Evolutionary conservation across 2,888 invertebrate genomes (phyloP).

Genomic region (Meganola albula): DNA sequence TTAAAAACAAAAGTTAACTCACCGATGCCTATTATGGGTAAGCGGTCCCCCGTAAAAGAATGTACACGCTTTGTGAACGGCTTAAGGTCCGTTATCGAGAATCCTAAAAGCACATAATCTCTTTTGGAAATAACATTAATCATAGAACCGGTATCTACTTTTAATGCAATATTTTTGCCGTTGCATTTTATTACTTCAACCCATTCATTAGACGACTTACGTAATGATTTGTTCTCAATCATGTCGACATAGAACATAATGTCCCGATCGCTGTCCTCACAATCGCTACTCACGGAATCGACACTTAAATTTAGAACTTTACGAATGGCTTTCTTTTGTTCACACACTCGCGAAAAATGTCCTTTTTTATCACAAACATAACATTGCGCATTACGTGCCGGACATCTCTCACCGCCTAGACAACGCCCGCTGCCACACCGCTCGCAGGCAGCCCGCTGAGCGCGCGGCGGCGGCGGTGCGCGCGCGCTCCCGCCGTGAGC

Average conservation of each 20-base stretch:
- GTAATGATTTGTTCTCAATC: conserved; percentile 1
- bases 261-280: conserved; percentile 2
- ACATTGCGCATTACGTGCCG: neutral
- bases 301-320: conserved; percentile 5
- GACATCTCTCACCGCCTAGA: conserved; percentile 2
- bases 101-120: neutral
- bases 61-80: conserved; percentile 6
- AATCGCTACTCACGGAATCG: conserved; percentile 2
- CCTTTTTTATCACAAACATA: conserved; percentile 3
- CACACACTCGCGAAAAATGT: conserved; percentile 4
- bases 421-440: conserved; percentile 2
- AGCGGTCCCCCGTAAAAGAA: conserved; percentile 3
- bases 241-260: conserved; percentile 8
- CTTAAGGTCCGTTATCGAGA: conserved; percentile 1
- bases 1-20: conserved; percentile 1
- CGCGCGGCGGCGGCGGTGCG: neutral
- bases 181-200: conserved; percentile 4
- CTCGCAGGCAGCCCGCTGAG: conserved; percentile 1
- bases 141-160: conserved; percentile 12
- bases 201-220: conserved; percentile 6
- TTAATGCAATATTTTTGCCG: conserved; percentile 5
- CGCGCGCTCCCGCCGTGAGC: conserved; percentile 1
- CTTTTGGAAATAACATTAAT: conserved; percentile 7
- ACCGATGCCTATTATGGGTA: conserved; percentile 1
- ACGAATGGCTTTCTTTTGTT: conserved; percentile 1